A percentile compares a stretch with the other conserved stretches of the same genome.
These are phyloP conservation scores for Baryphthengus martii DNA, from an alignment of 2,113 vertebrate species.

Conservation along the genomic window DNA sequence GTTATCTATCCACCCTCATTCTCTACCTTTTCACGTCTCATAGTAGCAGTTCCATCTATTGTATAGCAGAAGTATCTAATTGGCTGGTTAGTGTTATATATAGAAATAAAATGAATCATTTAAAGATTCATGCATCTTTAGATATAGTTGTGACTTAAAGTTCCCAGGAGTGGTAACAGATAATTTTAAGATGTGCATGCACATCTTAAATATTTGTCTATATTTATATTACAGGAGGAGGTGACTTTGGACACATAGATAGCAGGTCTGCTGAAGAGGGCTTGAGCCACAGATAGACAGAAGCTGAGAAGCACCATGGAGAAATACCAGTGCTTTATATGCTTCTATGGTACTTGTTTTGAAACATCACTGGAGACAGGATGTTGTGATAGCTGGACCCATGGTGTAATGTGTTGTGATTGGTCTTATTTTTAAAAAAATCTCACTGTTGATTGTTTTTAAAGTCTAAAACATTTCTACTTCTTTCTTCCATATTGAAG, in stretches of 20 bases:
- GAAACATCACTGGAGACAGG: neutral
- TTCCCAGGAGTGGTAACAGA: neutral
- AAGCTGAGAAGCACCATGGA: neutral
- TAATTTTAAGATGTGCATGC: neutral
- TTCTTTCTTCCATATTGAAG: neutral
- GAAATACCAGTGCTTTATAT: neutral
- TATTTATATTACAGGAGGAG: neutral
- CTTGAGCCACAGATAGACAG: neutral
- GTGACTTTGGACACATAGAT: neutral
- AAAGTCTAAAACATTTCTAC: neutral
- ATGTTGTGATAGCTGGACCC: neutral
- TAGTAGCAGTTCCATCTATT: neutral
- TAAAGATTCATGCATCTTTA: neutral
- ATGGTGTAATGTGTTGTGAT: neutral
- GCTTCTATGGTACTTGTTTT: neutral
- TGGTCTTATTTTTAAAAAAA: neutral
- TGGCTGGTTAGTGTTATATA: neutral
- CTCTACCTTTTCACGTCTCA: neutral
- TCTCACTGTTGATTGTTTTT: neutral
- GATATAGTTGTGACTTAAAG: neutral
- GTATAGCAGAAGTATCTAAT: neutral
- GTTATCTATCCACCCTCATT: neutral
- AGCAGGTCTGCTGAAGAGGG: neutral
- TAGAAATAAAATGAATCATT: neutral
- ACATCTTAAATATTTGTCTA: neutral